A percentile compares a stretch with the other conserved stretches of the same genome.
Evolutionary conservation across 1,140 invertebrate genomes (phyloP).

Genomic region (Tetramorium simillimum): DNA sequence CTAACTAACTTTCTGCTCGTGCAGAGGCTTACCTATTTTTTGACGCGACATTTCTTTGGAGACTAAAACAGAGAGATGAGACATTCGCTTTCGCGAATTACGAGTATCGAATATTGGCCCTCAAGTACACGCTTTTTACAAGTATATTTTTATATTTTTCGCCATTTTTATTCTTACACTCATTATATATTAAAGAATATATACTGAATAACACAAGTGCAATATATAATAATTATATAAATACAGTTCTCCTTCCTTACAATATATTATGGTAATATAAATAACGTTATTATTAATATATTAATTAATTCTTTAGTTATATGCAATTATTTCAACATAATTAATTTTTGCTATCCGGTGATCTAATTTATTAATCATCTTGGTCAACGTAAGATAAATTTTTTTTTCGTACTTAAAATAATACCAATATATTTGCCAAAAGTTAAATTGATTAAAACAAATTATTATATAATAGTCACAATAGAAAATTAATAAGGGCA

Average conservation of each 20-base stretch:
- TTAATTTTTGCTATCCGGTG: not conserved
- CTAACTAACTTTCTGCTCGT: slow-evolving; percentile 67
- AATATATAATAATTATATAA: slow-evolving; percentile 33
- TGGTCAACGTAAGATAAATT: not conserved
- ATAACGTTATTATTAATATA: not conserved
- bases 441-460: slow-evolving; percentile 8
- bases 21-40: slow-evolving; percentile 48
- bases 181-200: not conserved
- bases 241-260: not conserved
- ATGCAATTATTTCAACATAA: not conserved
- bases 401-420: not conserved
- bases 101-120: slow-evolving; percentile 26
- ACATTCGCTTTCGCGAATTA: slow-evolving; percentile 19
- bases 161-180: not conserved
- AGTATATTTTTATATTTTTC: not conserved
- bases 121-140: not conserved
- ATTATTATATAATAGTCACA: not conserved
- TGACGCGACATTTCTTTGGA: slow-evolving; percentile 27
- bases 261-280: not conserved
- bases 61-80: not conserved
- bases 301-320: not conserved
- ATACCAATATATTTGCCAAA: not conserved
- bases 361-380: slow-evolving; percentile 1
- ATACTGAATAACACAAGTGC: not conserved
- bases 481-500: not conserved